Conservation (phyloP, 1,140 invertebrate genomes). For the Gonatopus flavifemur region DNA sequence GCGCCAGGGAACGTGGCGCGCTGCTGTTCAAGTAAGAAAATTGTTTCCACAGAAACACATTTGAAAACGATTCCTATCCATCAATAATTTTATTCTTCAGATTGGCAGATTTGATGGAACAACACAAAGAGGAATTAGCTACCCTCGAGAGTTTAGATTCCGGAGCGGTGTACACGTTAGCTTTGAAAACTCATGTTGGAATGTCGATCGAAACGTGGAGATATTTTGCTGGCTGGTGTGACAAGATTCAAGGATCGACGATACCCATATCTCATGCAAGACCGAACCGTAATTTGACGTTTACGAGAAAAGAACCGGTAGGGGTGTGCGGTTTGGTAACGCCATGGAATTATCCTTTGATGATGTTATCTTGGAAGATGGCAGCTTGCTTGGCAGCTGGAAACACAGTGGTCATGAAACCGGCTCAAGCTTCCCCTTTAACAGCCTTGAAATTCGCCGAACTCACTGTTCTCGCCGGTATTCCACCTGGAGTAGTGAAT, state of each 20-base stretch:
- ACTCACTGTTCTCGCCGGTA: constrained; percentile 80
- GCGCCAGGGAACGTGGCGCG: constrained; percentile 77
- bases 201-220: constrained; percentile 93
- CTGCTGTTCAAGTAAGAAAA: constrained; percentile 68
- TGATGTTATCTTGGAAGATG: constrained; percentile 99
- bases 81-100: constrained; percentile 50
- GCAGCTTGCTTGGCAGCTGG: constrained; percentile 93
- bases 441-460: constrained; percentile 95
- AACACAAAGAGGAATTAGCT: constrained; percentile 91
- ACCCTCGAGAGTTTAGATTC: constrained; percentile 91
- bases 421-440: constrained; percentile 88
- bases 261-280: constrained; percentile 87
- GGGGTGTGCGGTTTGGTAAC: constrained; percentile 93
- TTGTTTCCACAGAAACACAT: not conserved
- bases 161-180: constrained; percentile 93
- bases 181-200: constrained; percentile 90
- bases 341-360: constrained; percentile 96
- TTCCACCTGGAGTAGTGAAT: constrained; percentile 94
- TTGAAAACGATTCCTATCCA: not conserved
- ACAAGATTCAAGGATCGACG: constrained; percentile 91
- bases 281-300: constrained; percentile 86
- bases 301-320: constrained; percentile 88
- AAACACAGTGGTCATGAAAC: constrained; percentile 92
- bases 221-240: constrained; percentile 93
- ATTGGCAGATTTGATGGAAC: constrained; percentile 90